Evolutionary conservation across 2,797 vertebrate species (phyloP).

Genomic region (Malacoctenus gilli): DNA sequence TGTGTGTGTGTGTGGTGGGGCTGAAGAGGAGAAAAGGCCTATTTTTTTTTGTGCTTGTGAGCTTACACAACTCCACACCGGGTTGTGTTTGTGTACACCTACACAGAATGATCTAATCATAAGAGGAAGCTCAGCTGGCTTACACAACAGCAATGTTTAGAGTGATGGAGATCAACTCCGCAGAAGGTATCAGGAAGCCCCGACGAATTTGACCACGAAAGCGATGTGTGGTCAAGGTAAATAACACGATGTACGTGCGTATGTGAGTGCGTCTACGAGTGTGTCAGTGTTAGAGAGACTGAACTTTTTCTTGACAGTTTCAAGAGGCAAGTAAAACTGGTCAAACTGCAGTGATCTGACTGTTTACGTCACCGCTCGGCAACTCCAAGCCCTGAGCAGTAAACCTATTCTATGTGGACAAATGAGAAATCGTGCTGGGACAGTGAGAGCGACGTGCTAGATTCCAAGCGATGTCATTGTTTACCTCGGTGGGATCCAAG

Average conservation of each 20-base stretch:
- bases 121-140: conserved; percentile 75
- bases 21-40: conserved; percentile 60
- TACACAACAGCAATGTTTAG: conserved; percentile 79
- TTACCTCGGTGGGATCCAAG: conserved; percentile 76
- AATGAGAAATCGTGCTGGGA: conserved; percentile 65
- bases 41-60: conserved; percentile 83
- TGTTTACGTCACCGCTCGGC: conserved; percentile 43
- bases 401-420: conserved; percentile 62
- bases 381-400: conserved; percentile 32
- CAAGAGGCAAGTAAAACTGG: conserved; percentile 46
- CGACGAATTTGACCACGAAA: conserved; percentile 52
- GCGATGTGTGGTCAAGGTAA: conserved; percentile 61
- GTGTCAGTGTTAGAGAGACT: conserved; percentile 57
- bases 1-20: conserved; percentile 43
- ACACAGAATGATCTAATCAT: conserved; percentile 77
- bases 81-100: conserved; percentile 78
- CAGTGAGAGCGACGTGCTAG: conserved; percentile 71
- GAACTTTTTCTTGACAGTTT: conserved; percentile 40
- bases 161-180: conserved; percentile 51
- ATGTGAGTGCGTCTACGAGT: conserved; percentile 63
- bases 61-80: conserved; percentile 76
- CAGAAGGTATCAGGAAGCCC: conserved; percentile 46
- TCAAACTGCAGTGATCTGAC: conserved; percentile 46
- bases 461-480: conserved; percentile 72
- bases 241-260: conserved; percentile 61